Evolutionary conservation across 2,113 vertebrate species (phyloP), one percentile per base, ranked within the genome.

Genomic region (Isurus oxyrinchus): DNA sequence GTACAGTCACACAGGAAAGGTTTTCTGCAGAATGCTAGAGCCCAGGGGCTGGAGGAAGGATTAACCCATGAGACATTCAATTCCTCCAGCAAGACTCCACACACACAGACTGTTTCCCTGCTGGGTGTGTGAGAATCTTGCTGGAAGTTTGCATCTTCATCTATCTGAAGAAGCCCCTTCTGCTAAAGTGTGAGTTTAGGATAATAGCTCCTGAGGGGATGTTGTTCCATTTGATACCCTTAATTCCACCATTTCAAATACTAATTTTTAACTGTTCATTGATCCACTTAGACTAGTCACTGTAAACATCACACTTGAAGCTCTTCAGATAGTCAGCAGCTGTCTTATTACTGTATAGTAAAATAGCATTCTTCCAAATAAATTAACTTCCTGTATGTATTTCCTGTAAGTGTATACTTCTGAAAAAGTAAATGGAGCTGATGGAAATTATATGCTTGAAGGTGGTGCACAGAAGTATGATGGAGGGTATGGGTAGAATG

Each of bases 1-100:
- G 11, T 95, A 72, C 67, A 95, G 94, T 95, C 94, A 95, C 66
- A 95, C 67, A 25, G 49, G 66, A 95, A 95, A 95, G 66, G 53
- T 44, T 55, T 93, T 49, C 49, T 72, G 40, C 49, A 5, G 94
- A 95, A 72, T 72, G 66, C 66, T 14, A 49, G 94, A 40, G 66
- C 40, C 66, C 67, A 7, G 8, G 44, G 59, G 59, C n/a, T 40
- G 40, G 40, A 49, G 67, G 67, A 55, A 72, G 66, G 27, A 55
- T 53, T 55, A 95, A 95, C 94, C 67, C 66, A 19, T 72, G 3
- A 95, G 55, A 4, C 19, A 53, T 67, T 67, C 6, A 40, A 55
- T 27, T 57, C 44, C 87, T 67, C 21, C 19, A 8, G 19, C 61
- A 21, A 21, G 7, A 0, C 55, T 61, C 8, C 0, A 35, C 2